Conservation (phyloP, 1,140 invertebrate species). For the Probaryconus sp. region DNA sequence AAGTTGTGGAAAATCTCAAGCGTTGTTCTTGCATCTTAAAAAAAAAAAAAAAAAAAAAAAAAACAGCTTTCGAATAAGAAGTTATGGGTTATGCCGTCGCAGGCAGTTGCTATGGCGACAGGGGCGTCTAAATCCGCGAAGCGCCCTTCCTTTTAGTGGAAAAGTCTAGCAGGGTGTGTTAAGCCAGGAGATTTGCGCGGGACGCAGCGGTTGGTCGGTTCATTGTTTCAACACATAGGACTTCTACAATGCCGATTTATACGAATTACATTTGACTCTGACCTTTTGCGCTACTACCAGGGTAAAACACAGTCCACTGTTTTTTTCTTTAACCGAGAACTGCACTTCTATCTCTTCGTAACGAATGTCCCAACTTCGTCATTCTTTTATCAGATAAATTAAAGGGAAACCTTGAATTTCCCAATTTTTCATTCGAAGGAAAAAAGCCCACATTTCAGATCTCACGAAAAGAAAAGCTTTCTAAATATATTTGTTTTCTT, state of each 20-base stretch:
- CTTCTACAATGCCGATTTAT: constrained; percentile 54
- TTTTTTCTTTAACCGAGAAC: constrained; percentile 46
- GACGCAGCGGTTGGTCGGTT: constrained; percentile 75
- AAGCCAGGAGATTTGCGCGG: constrained; percentile 75
- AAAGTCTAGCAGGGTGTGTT: constrained; percentile 67
- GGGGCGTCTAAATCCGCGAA: constrained; percentile 73
- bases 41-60: too few relatives aligned
- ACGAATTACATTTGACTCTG: constrained; percentile 55
- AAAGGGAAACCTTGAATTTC: constrained; percentile 27
- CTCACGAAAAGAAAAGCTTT: too few relatives aligned
- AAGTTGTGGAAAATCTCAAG: constrained; percentile 35
- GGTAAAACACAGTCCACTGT: constrained; percentile 61
- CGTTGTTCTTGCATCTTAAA: constrained; percentile 50
- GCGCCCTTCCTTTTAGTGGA: constrained; percentile 67
- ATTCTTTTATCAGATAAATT: constrained; percentile 56
- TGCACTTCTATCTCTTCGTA: constrained; percentile 40
- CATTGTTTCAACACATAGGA: constrained; percentile 75
- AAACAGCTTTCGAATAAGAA: constrained; percentile 56
- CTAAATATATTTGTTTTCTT: too few relatives aligned
- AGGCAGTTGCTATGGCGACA: constrained; percentile 73
- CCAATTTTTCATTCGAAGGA: constrained; percentile 30
- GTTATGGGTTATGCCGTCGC: constrained; percentile 61
- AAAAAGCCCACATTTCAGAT: too few relatives aligned
- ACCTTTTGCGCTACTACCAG: constrained; percentile 58
- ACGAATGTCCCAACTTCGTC: constrained; percentile 41